Conservation (phyloP, 1,140 invertebrate genomes). For the Bombus vancouverensis region DNA sequence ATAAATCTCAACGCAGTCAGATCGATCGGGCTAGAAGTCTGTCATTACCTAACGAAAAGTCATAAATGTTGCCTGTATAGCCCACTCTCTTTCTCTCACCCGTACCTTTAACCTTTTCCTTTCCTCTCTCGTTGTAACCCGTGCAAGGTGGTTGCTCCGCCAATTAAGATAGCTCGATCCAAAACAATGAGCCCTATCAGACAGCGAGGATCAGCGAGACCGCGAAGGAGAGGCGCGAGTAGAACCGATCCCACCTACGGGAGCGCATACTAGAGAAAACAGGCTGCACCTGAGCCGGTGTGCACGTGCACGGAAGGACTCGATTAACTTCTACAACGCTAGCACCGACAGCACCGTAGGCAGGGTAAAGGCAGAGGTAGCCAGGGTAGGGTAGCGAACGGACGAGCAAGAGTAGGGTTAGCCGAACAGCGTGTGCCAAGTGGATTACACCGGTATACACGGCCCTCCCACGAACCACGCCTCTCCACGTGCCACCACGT, state of each 20-base stretch:
- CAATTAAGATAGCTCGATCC: slow-evolving; percentile 45
- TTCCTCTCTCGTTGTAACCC: neutral
- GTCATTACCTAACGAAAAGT: slow-evolving; percentile 22
- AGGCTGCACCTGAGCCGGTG: slow-evolving; percentile 26
- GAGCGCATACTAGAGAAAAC: slow-evolving; percentile 30
- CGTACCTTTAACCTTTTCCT: slow-evolving; percentile 29
- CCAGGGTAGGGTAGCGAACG: slow-evolving; percentile 59
- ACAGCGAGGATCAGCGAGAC: slow-evolving; percentile 31
- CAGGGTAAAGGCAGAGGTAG: slow-evolving; percentile 56
- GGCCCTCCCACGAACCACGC: slow-evolving; percentile 79
- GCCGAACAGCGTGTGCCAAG: slow-evolving; percentile 74
- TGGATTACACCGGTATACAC: slow-evolving; percentile 71
- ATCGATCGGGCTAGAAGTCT: neutral
- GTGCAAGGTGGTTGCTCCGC: slow-evolving; percentile 36
- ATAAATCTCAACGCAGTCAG: slow-evolving; percentile 1
- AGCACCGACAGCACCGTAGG: slow-evolving; percentile 41
- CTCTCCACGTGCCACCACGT: slow-evolving; percentile 78
- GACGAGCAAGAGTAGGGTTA: slow-evolving; percentile 71
- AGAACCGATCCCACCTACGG: slow-evolving; percentile 42
- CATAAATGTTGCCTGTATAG: neutral
- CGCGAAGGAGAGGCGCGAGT: slow-evolving; percentile 10
- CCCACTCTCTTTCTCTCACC: slow-evolving; percentile 16
- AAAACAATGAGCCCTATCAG: slow-evolving; percentile 41
- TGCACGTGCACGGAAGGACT: slow-evolving; percentile 53
- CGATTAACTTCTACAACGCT: slow-evolving; percentile 29